Evolutionary conservation across 2,888 invertebrate genomes (phyloP).

Genomic region (Leptopilina syphax): DNA sequence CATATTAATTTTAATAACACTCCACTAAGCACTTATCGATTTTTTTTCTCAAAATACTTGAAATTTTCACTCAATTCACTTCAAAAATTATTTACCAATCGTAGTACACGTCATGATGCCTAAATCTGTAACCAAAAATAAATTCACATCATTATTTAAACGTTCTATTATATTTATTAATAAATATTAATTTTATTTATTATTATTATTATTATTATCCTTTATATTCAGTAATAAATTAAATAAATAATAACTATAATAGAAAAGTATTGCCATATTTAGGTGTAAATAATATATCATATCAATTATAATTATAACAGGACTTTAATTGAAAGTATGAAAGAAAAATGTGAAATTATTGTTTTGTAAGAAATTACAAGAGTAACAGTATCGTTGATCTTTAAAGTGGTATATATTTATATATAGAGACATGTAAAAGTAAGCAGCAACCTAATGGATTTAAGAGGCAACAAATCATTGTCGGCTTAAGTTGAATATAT

Average conservation of each 20-base stretch:
- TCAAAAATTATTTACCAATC: not conserved
- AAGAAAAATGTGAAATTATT: not conserved
- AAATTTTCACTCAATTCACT: not conserved
- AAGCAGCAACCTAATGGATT: slow-evolving; percentile 34
- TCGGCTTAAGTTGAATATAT: slow-evolving; percentile 39
- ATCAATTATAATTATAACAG: not conserved
- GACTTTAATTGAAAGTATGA: not conserved
- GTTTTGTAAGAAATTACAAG: not conserved
- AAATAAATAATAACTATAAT: too few species aligned
- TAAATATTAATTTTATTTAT: too few species aligned
- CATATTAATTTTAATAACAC: slow-evolving; percentile 63
- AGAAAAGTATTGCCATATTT: too few species aligned
- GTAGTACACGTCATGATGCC: not conserved
- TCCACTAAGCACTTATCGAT: slow-evolving; percentile 46
- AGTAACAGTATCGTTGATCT: slow-evolving; percentile 7
- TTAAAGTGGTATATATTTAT: slow-evolving; percentile 4
- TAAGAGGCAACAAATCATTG: slow-evolving; percentile 38
- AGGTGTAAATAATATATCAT: too few species aligned
- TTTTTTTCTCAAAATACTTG: slow-evolving; percentile 31
- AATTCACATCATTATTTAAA: too few species aligned
- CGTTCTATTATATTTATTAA: too few species aligned
- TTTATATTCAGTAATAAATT: too few species aligned
- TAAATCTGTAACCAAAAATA: too few species aligned
- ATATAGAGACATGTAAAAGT: slow-evolving; percentile 11
- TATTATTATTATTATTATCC: too few species aligned